Base-by-base conservation (phyloP, 2,797 vertebrate species). In the Neosalanx taihuensis region DNA sequence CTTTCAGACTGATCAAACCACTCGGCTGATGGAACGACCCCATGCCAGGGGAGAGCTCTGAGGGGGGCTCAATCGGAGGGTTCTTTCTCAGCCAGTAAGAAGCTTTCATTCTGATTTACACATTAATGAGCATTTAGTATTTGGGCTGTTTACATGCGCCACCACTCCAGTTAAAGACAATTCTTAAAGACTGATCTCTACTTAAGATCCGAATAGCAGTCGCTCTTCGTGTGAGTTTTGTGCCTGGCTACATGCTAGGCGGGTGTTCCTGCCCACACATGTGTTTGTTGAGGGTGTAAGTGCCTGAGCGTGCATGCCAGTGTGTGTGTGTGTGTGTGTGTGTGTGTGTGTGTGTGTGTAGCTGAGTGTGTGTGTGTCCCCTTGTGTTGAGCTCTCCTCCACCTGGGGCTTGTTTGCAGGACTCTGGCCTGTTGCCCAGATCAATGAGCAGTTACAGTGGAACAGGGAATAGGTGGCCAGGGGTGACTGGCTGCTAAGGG, bases 31-130 rank as follows among this genome's bases (percentile, higher is more conserved):
- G 83, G 79, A 68, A 72, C 9, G 78, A 76, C 81, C 67, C 76
- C 86, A 83, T 81, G 86, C 86, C 82, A 88, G 78, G 86, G 74
- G 73, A 83, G 77, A 79, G 18, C 85, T 84, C 85, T 63, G 81
- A 77, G 81, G 87, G 79, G 66, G 74, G 85, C 80, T 75, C 73
- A 77, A 71, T 79, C 84, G 82, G 88, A 76, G 76, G 57, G 84
- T 83, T 84, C 86, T 85, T 88, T 86, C 87, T 89, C 86, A 76
- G 83, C 84, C 81, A 83, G 78, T 89, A 88, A 91, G 86, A 86
- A 81, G 86, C 87, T 58, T 90, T 90, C 85, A 78, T 88, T 88
- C 85, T 81, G 85, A 89, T 90, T 90, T 90, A 86, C 87, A 89
- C 85, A 84, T 85, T 90, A 88, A 91, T 86, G 85, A 86, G 84